Percentiles rank a stretch among this genome's conserved stretches.
These are phyloP conservation scores for Sturnira hondurensis DNA, from an alignment of 2,113 vertebrate genomes.

Conservation along the genomic window DNA sequence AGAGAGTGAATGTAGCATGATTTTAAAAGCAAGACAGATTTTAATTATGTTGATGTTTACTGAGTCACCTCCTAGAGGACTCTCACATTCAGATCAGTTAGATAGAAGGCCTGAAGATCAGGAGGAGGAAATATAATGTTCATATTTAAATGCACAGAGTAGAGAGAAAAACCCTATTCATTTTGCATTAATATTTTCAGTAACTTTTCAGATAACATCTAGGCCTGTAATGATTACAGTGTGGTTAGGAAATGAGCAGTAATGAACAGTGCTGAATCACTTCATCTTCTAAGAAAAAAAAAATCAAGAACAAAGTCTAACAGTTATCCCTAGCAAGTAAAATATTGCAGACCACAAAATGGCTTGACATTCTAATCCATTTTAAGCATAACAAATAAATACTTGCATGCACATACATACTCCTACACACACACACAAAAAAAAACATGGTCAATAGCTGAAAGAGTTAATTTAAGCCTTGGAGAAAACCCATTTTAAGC, in stretches of 20 bases:
- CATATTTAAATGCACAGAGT: background rate
- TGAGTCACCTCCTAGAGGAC: slow-evolving; percentile 44
- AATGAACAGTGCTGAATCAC: slow-evolving; percentile 76
- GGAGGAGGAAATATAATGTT: slow-evolving; percentile 43
- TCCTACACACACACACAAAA: background rate
- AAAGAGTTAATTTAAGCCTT: slow-evolving; percentile 76
- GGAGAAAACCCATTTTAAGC: slow-evolving; percentile 62
- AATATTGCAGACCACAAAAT: slow-evolving; percentile 68
- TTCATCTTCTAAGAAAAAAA: slow-evolving; percentile 72
- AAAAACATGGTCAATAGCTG: slow-evolving; percentile 44
- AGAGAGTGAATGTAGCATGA: background rate
- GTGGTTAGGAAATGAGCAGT: slow-evolving; percentile 75
- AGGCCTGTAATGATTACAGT: slow-evolving; percentile 71
- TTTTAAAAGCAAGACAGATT: background rate
- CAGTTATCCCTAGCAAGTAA: slow-evolving; percentile 70
- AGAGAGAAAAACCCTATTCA: slow-evolving; percentile 1
- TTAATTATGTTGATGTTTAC: background rate
- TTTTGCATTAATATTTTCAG: slow-evolving; percentile 65
- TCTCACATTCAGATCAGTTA: slow-evolving; percentile 9
- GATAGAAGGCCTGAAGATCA: background rate
- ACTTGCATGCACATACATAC: slow-evolving; percentile 19
- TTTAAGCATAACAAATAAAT: slow-evolving; percentile 63
- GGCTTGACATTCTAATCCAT: slow-evolving; percentile 58
- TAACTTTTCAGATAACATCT: slow-evolving; percentile 75
- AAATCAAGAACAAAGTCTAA: slow-evolving; percentile 76